phyloP scores from a whole-genome alignment of 2,797 vertebrate genomes.

The Poecile montanus region DNA sequence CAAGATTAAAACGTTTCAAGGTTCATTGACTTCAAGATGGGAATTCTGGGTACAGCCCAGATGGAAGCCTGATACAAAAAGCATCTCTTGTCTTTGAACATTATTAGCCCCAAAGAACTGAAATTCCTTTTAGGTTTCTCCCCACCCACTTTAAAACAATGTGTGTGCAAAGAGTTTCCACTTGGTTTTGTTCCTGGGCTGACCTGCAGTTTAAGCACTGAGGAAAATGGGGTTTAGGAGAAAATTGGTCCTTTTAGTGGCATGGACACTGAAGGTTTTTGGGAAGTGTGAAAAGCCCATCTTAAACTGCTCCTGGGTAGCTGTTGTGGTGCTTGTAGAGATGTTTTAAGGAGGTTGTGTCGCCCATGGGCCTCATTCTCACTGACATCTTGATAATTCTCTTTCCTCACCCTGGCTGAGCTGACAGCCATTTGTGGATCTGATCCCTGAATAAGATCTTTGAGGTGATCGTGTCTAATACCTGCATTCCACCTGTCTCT shows the following conservation, averaged over 20 bases:
- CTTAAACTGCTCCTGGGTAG: neutral
- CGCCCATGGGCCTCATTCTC: neutral
- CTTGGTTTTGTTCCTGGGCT: neutral
- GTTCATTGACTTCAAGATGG: constrained; percentile 35
- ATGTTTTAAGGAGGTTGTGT: neutral
- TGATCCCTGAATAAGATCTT: neutral
- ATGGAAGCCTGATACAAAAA: constrained; percentile 28
- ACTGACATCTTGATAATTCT: neutral
- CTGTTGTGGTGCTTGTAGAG: neutral
- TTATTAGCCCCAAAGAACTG: constrained; percentile 19
- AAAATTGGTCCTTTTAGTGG: neutral
- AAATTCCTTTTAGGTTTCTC: constrained; percentile 11
- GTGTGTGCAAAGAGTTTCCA: neutral
- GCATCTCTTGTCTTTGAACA: constrained; percentile 29
- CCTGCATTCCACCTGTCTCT: neutral
- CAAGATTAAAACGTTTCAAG: constrained; percentile 7
- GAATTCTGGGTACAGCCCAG: constrained; percentile 29
- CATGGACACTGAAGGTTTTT: neutral
- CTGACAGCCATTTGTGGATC: neutral
- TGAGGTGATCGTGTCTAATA: neutral
- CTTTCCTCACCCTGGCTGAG: neutral
- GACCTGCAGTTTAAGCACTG: neutral
- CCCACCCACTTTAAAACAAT: neutral
- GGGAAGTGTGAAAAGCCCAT: neutral
- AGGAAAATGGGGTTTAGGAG: neutral